Base-by-base conservation (phyloP, 2,113 vertebrate genomes). In the Paramisgurnus dabryanus region DNA sequence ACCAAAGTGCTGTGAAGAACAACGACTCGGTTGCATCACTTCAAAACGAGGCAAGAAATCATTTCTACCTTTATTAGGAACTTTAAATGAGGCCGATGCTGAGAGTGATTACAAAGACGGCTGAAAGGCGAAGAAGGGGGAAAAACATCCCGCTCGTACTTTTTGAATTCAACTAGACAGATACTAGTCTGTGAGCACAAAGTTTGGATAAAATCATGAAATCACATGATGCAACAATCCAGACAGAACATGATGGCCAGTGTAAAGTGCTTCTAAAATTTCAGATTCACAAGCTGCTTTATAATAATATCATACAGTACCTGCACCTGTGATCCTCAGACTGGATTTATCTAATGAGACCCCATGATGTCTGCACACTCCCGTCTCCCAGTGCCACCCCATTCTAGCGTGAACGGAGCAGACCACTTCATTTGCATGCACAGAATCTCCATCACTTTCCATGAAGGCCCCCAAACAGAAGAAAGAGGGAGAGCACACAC, bases 341-440 rank as follows among this genome's bases (percentile, higher is more conserved):
- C 90, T 91, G 90, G 88, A 57, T 80, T 45, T 45, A 57, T 27
- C 92, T 93, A 93, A 93, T 91, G 89, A 91, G 90, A 91, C 90
- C 89, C 88, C 85, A 72, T 78, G 87, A 86, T 87, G 82, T 88
- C 88, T 88, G 87, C 85, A 85, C 78, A 74, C 86, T 88, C 76
- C 78, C 68, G 22, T 84, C 89, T 81, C 85, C 85, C 85, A 79
- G 79, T 76, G 78, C 81, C 86, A 15, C 53, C 82, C 85, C 81
- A 84, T 85, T 78, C 41, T 41, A 78, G 88, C 85, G 80, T 87
- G 83, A 82, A 85, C 80, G 85, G 81, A 80, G 76, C 10, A 47
- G 47, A 47, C 69, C 64, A 84, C 75, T 87, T 90, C 83, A 91
- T 92, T 90, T 91, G 88, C 89, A 91, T 89, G 85, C 82, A 82